These are phyloP conservation scores for Cyanoderma ruficeps DNA, from an alignment of 2,113 vertebrate genomes.

Conservation along the genomic window DNA sequence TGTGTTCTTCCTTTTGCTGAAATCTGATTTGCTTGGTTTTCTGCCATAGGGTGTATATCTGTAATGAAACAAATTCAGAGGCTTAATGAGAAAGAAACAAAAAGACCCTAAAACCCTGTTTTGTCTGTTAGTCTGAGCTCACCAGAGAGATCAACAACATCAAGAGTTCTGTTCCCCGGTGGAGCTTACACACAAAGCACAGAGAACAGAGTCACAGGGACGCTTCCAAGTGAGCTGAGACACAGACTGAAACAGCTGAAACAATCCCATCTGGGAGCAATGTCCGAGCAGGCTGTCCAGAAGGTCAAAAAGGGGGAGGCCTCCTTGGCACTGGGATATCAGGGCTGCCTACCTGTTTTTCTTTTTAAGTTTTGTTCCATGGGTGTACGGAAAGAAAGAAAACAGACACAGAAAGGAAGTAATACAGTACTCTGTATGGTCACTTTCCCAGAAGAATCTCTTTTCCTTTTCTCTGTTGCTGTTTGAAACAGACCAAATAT, in stretches of 20 bases:
- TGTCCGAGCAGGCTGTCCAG: not conserved
- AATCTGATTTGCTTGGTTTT: conserved; percentile 48
- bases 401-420: not conserved
- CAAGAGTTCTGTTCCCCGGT: not conserved
- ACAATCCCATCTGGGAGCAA: not conserved
- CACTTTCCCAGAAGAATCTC: not conserved
- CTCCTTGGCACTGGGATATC: not conserved
- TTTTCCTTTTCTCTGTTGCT: not conserved
- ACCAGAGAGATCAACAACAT: not conserved
- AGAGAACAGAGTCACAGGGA: not conserved
- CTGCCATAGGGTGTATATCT: conserved; percentile 14
- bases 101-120: not conserved
- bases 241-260: not conserved
- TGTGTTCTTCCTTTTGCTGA: not conserved
- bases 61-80: not conserved
- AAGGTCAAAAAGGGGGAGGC: not conserved
- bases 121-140: not conserved
- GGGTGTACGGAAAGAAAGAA: not conserved
- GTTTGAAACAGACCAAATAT: not conserved
- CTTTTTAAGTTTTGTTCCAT: not conserved
- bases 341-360: not conserved
- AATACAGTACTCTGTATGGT: not conserved
- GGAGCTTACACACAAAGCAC: not conserved
- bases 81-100: not conserved
- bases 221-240: not conserved